phyloP scores from a whole-genome alignment of 2,888 invertebrate species.

The Pristionchus japonicus region DNA sequence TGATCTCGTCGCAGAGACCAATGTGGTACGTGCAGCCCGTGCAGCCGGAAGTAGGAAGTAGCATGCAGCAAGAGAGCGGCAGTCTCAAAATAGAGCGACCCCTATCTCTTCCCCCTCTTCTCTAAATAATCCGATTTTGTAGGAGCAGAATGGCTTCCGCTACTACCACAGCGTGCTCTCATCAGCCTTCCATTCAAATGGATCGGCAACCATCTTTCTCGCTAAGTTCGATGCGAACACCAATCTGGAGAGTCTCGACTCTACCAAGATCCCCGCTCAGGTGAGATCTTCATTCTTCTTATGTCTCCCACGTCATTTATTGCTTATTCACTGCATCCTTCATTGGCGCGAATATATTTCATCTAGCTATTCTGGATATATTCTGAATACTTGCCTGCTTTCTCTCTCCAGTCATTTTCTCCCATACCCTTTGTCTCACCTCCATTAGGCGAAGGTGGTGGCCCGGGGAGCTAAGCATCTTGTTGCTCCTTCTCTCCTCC shows the following conservation, averaged over 20 bases:
- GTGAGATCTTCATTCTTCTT: neutral
- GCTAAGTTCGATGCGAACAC: slow-evolving; percentile 70
- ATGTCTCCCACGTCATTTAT: no score
- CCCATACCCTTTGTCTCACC: neutral
- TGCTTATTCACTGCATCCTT: neutral
- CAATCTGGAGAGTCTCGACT: slow-evolving; percentile 71
- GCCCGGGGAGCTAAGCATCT: neutral
- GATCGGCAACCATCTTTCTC: slow-evolving; percentile 64
- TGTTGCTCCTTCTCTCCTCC: neutral
- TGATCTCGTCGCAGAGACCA: slow-evolving; percentile 71
- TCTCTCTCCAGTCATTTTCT: no score
- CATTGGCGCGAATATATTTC: neutral
- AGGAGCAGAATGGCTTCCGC: slow-evolving; percentile 56
- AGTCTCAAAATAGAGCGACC: neutral
- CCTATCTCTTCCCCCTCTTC: neutral
- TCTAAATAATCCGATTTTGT: neutral
- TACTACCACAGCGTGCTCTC: slow-evolving; percentile 73
- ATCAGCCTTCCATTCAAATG: slow-evolving; percentile 49
- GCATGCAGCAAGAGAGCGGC: neutral
- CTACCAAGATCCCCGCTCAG: slow-evolving; percentile 49
- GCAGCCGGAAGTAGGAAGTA: neutral
- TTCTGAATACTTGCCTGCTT: neutral
- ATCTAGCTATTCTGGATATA: neutral
- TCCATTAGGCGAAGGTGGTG: slow-evolving; percentile 19
- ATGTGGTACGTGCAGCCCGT: slow-evolving; percentile 16